phyloP scores from a whole-genome alignment of 1,140 invertebrate species.

The Magallana gigas region DNA sequence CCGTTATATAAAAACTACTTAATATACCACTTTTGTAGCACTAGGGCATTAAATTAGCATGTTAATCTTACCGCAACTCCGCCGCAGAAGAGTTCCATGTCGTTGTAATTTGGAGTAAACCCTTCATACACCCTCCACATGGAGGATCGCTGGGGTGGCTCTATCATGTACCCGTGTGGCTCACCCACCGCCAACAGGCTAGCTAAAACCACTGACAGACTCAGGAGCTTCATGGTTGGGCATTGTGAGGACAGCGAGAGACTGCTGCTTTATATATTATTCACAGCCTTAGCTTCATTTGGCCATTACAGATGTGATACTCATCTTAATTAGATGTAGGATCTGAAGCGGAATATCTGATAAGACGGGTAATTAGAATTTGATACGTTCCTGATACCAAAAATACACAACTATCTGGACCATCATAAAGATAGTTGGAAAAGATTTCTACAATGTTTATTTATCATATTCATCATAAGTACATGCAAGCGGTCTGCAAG shows the following conservation, averaged over 20 bases:
- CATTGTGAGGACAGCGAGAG: not conserved
- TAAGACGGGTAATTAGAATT: not conserved
- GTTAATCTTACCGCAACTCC: constrained; percentile 82
- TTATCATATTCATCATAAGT: too few species aligned
- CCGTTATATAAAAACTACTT: too few species aligned
- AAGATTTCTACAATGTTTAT: too few species aligned
- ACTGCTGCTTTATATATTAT: not conserved
- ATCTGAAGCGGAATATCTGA: not conserved
- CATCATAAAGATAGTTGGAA: too few species aligned
- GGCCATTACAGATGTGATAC: constrained; percentile 1
- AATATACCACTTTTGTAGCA: too few species aligned
- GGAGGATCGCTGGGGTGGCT: constrained; percentile 92
- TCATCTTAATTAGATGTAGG: constrained; percentile 1
- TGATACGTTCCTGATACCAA: too few species aligned
- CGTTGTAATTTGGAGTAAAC: constrained; percentile 95
- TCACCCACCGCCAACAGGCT: constrained; percentile 14
- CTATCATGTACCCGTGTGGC: constrained; percentile 88
- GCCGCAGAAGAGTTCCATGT: constrained; percentile 90
- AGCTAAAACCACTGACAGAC: not conserved
- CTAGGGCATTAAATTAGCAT: too few species aligned
- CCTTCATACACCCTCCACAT: constrained; percentile 96
- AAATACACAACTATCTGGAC: too few species aligned
- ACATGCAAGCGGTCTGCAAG: too few species aligned
- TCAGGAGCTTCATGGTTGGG: not conserved
- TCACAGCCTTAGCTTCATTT: not conserved